A percentile compares a stretch with the other conserved stretches of the same genome.
Evolutionary conservation across 2,888 invertebrate species (phyloP).

Genomic region (Idaea biselata): DNA sequence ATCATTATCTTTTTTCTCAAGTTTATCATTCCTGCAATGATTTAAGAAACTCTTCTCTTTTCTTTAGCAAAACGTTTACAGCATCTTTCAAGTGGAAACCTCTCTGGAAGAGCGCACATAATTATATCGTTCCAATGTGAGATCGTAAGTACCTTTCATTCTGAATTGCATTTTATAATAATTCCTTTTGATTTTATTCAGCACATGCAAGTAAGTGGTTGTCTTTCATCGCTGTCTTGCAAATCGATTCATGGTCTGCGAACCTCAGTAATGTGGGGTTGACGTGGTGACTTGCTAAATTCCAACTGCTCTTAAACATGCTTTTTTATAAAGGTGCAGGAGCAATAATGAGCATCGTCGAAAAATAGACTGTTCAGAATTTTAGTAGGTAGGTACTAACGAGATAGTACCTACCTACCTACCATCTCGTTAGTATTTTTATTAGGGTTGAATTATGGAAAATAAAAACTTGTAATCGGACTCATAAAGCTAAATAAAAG

Average conservation of each 20-base stretch:
- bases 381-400: too few relatives aligned
- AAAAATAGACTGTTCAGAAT: not conserved
- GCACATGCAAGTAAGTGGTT: slow-evolving; percentile 25
- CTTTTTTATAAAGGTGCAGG: not conserved
- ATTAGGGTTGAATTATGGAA: slow-evolving; percentile 13
- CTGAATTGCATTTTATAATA: slow-evolving; percentile 18
- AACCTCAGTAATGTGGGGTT: slow-evolving; percentile 42
- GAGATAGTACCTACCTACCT: too few relatives aligned
- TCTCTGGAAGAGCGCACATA: slow-evolving; percentile 14
- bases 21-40: not conserved
- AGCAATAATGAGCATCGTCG: slow-evolving; percentile 6
- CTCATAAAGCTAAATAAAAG: too few relatives aligned
- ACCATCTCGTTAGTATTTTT: slow-evolving; percentile 21
- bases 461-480: too few relatives aligned
- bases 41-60: not conserved
- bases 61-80: not conserved
- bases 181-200: slow-evolving; percentile 14
- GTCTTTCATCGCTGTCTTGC: slow-evolving; percentile 50
- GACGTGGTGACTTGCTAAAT: slow-evolving; percentile 39
- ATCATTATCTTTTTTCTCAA: not conserved
- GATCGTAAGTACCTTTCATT: slow-evolving; percentile 18
- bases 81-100: not conserved
- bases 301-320: not conserved
- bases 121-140: slow-evolving; percentile 28
- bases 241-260: slow-evolving; percentile 47